Percentiles rank a stretch among this genome's conserved stretches.
phyloP scores from a whole-genome alignment of 2,113 vertebrate species.

The Ochotona curzoniae region DNA sequence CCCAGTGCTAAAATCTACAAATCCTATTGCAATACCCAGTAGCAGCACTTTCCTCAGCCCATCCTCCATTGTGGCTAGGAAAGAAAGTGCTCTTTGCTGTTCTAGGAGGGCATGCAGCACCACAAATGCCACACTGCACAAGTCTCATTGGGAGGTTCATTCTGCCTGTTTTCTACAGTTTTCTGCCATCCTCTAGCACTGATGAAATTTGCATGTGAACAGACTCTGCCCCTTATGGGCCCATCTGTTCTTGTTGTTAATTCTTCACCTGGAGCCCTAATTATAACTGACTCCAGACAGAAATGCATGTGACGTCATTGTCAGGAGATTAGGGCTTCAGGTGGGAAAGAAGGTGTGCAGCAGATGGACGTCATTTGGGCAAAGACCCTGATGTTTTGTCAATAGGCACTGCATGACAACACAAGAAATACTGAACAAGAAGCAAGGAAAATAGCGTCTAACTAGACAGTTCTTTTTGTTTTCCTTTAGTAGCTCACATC shows the following conservation, averaged over 20 bases:
- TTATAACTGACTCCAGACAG: conserved; percentile 61
- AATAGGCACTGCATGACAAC: conserved; percentile 28
- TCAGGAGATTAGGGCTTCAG: conserved; percentile 68
- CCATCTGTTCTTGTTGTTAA: conserved; percentile 81
- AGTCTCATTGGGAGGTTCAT: neutral
- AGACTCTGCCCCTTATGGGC: conserved; percentile 72
- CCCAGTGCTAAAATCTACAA: neutral
- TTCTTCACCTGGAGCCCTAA: conserved; percentile 82
- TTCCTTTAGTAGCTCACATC: neutral
- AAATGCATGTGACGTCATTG: conserved; percentile 65
- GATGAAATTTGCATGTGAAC: conserved; percentile 80
- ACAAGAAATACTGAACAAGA: conserved; percentile 3
- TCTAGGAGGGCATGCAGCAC: neutral
- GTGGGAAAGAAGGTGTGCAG: conserved; percentile 67
- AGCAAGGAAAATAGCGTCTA: conserved; percentile 17
- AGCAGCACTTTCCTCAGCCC: neutral
- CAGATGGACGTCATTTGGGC: conserved; percentile 77
- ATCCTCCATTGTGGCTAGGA: neutral
- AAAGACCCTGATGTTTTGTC: conserved; percentile 56
- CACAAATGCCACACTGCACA: neutral
- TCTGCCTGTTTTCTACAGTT: conserved; percentile 20
- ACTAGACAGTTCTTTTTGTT: neutral
- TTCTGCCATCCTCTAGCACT: conserved; percentile 45
- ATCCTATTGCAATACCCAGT: neutral
- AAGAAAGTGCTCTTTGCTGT: neutral